Base-by-base conservation (phyloP, 2,888 invertebrate genomes). In the Cinara cedri region DNA sequence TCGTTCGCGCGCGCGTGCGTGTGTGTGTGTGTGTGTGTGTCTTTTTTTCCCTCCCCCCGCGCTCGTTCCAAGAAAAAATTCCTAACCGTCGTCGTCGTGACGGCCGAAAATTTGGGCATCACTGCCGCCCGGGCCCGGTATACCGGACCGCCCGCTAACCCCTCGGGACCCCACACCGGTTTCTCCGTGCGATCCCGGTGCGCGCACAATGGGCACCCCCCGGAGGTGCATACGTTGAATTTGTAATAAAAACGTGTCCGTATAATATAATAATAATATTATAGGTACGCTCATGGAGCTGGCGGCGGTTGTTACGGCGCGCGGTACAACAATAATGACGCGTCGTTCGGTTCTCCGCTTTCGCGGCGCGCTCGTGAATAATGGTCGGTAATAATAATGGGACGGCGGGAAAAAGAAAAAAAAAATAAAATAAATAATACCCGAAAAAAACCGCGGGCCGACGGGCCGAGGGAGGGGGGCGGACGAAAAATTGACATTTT, bases 141-240 rank as follows among this genome's bases (percentile, higher is more conserved):
- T 34, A 34, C n/a, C n/a, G 13, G 78, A 78, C 78, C 78, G 78
- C 78, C 78, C 78, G 78, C 78, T 78, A 78, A 70, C 78, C 78
- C 78, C 70, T 6, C 60, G 57, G 78, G 78, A 78, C 78, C 78
- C 78, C 78, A 78, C 78, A 78, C 78, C 78, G 78, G 78, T 78
- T 78, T 78, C 60, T 70, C 34, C 78, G 34, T 70, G 70, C 70
- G 78, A 78, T 60, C 78, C 70, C 60, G 70, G 26, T 60, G 42
- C 51, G 78, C 49, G 51, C 62, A 78, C 78, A 78, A 78, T 78
- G 70, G 68, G 68, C 60, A 68, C 78, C 78, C 78, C 78, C 78
- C 66, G 78, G 70, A 78, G 78, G 78, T 70, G 78, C 78, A 68
- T 78, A 60, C 34, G 78, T 78, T 78, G 78, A 70, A 78, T 78